Conservation (phyloP, 2,113 vertebrate species). For the Machaerirhynchus nigripectus region DNA sequence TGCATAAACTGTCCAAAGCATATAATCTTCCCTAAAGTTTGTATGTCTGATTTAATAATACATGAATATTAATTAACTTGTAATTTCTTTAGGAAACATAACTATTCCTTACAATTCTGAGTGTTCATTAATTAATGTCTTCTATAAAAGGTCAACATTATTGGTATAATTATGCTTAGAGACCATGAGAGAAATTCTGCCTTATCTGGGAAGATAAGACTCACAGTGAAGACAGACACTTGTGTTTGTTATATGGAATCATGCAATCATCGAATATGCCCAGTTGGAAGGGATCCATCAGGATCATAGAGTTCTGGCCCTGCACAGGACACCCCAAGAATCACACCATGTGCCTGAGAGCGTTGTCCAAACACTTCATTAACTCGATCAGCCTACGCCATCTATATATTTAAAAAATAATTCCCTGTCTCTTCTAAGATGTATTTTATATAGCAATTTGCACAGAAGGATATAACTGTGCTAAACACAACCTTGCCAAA, state of each 20-base stretch:
- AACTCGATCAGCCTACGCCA: background rate
- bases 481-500: background rate
- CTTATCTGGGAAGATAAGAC: background rate
- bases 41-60: background rate
- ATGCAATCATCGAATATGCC: background rate
- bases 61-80: background rate
- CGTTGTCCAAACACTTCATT: background rate
- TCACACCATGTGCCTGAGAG: background rate
- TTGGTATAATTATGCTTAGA: background rate
- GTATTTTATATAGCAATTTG: background rate
- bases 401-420: background rate
- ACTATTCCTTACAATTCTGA: background rate
- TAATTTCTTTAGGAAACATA: background rate
- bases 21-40: background rate
- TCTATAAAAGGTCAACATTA: background rate
- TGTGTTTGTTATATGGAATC: background rate
- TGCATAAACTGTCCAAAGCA: background rate
- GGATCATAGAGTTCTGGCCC: background rate
- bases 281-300: background rate
- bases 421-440: background rate
- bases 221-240: background rate
- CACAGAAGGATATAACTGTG: background rate
- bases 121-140: background rate
- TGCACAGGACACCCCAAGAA: background rate
- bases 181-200: background rate